Percentiles rank a stretch among this genome's conserved stretches.
phyloP scores from a whole-genome alignment of 2,113 vertebrate species.

The Solea senegalensis region DNA sequence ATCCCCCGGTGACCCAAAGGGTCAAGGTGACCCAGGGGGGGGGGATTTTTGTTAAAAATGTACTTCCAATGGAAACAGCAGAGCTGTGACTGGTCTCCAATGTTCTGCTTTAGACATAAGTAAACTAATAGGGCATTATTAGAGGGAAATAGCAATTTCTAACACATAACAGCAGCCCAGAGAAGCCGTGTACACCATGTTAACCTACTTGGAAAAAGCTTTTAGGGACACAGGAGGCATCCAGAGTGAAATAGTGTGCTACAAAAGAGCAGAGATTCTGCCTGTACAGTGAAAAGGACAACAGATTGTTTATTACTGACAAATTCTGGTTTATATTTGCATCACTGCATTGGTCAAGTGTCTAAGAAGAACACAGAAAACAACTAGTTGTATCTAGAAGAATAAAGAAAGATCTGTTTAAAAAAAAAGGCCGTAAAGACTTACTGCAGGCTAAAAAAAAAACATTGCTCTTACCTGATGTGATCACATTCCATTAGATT shows the following conservation, averaged over 20 bases:
- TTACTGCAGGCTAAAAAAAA: neutral
- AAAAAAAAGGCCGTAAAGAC: no score
- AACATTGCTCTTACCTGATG: conserved; percentile 51
- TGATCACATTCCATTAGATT: neutral
- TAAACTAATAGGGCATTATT: conserved; percentile 14
- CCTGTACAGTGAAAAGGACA: neutral
- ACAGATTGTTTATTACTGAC: neutral
- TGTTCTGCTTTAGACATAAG: conserved; percentile 13
- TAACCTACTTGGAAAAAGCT: conserved; percentile 33
- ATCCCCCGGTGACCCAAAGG: conserved; percentile 5
- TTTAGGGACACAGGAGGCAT: conserved; percentile 3
- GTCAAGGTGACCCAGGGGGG: neutral
- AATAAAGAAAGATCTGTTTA: no score
- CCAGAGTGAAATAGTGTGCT: neutral
- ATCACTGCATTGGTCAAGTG: neutral
- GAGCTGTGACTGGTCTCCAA: neutral
- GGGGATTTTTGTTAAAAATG: neutral
- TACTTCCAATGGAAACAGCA: no score
- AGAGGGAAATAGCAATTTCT: conserved; percentile 26
- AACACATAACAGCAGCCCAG: conserved; percentile 7
- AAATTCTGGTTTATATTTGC: neutral
- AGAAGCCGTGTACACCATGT: conserved; percentile 11
- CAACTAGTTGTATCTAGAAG: neutral
- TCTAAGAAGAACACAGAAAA: neutral
- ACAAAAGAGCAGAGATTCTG: neutral